Percentiles rank a stretch among this genome's conserved stretches.
phyloP scores from a whole-genome alignment of 2,888 invertebrate genomes.

The Petrolisthes manimaculis region DNA sequence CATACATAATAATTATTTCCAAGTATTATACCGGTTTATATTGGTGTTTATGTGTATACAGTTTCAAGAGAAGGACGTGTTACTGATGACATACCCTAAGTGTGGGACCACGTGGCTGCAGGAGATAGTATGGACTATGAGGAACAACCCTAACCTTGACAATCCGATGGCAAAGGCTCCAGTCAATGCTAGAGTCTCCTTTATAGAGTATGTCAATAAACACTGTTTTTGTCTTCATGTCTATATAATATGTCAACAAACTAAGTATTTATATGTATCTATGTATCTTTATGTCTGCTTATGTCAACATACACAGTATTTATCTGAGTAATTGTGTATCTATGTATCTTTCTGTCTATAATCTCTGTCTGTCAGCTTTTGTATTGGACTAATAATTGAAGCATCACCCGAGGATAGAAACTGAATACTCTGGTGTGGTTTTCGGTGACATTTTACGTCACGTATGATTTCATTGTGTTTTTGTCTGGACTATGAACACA shows the following conservation, averaged over 20 bases:
- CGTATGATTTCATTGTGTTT: too few relatives aligned
- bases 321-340: not conserved
- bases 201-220: constrained; percentile 38
- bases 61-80: constrained; percentile 24
- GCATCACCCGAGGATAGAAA: too few relatives aligned
- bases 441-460: too few relatives aligned
- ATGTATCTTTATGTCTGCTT: too few relatives aligned
- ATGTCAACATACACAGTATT: not conserved
- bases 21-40: too few relatives aligned
- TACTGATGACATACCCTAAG: constrained; percentile 38
- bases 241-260: not conserved
- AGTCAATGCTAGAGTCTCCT: constrained; percentile 31
- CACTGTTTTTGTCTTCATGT: not conserved
- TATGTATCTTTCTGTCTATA: too few relatives aligned
- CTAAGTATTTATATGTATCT: too few relatives aligned
- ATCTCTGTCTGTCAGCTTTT: too few relatives aligned
- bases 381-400: too few relatives aligned
- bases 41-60: not conserved
- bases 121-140: constrained; percentile 59
- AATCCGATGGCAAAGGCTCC: constrained; percentile 26
- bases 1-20: too few relatives aligned
- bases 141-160: constrained; percentile 52
- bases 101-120: constrained; percentile 58
- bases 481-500: too few relatives aligned
- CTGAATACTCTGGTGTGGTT: too few relatives aligned